Percentiles rank a stretch among this genome's conserved stretches.
Evolutionary conservation across 1,140 invertebrate species (phyloP).

Genomic region (Drosophila erecta): DNA sequence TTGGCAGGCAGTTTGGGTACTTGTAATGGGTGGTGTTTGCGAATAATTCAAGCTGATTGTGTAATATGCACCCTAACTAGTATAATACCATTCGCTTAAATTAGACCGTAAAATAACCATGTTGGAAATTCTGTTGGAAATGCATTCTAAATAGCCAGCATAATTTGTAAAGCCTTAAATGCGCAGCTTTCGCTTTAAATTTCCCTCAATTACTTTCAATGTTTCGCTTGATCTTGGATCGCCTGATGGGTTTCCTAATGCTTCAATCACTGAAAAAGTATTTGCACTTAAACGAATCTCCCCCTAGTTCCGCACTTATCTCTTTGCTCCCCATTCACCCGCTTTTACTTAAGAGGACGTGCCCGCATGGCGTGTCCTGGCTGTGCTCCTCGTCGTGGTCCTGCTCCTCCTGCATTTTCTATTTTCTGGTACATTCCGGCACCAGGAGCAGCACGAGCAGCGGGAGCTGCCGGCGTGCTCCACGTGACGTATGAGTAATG

Average conservation of each 20-base stretch:
- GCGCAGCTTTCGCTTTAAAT: not conserved
- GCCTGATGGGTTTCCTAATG: slow-evolving; percentile 30
- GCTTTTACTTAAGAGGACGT: slow-evolving; percentile 34
- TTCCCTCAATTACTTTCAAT: not conserved
- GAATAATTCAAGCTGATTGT: slow-evolving; percentile 2
- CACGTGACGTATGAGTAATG: slow-evolving; percentile 79
- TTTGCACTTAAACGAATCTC: slow-evolving; percentile 12
- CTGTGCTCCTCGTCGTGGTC: slow-evolving; percentile 1
- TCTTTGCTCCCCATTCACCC: not conserved
- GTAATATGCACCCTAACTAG: not conserved
- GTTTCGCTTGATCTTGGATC: slow-evolving; percentile 1
- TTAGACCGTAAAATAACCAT: too few species aligned
- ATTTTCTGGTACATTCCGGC: slow-evolving; percentile 43
- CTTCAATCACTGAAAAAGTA: slow-evolving; percentile 54
- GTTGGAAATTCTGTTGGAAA: too few species aligned
- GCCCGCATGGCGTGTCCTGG: slow-evolving; percentile 35
- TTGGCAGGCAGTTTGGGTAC: not conserved
- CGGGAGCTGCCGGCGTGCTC: slow-evolving; percentile 36
- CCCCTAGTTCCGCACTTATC: not conserved
- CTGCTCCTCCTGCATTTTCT: slow-evolving; percentile 13
- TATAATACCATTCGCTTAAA: too few species aligned
- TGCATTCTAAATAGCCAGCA: too few species aligned
- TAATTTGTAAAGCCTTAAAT: not conserved
- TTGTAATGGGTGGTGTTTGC: not conserved
- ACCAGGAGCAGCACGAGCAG: not conserved